Evolutionary conservation across 1,140 invertebrate species (phyloP), one percentile per base, ranked within the genome.

Genomic region (Calosoma granatense): DNA sequence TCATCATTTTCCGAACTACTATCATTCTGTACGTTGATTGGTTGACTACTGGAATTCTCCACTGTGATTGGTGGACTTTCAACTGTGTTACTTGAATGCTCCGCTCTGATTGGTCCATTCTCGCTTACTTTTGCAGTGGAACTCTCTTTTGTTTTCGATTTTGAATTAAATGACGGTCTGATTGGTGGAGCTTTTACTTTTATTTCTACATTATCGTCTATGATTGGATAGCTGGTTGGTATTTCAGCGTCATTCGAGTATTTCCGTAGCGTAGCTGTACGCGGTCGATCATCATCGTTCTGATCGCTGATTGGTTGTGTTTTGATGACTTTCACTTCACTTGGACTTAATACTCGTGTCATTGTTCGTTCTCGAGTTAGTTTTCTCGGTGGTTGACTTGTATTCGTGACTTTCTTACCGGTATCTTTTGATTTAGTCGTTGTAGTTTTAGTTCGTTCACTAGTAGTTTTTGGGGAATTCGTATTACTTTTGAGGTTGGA

Each of bases 1-100:
- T 64, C 63, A 1, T 69, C 65, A n/a, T 67, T 62, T 17, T 36
- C 26, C n/a, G n/a, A n/a, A n/a, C n/a, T n/a, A n/a, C n/a, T n/a
- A n/a, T n/a, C n/a, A n/a, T n/a, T n/a, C n/a, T n/a, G 61, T 61
- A n/a, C n/a, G n/a, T n/a, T n/a, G n/a, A n/a, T n/a, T n/a, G n/a
- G n/a, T n/a, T n/a, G n/a, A n/a, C n/a, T n/a, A n/a, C n/a, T n/a
- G n/a, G n/a, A n/a, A n/a, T n/a, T n/a, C n/a, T n/a, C n/a, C n/a
- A n/a, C n/a, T n/a, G n/a, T n/a, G n/a, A n/a, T n/a, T n/a, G n/a
- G n/a, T n/a, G n/a, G n/a, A n/a, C n/a, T n/a, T n/a, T n/a, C n/a
- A n/a, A n/a, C n/a, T n/a, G n/a, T n/a, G n/a, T n/a, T n/a, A n/a
- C n/a, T n/a, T n/a, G n/a, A n/a, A n/a, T n/a, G n/a, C n/a, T n/a